Evolutionary conservation across 2,797 vertebrate genomes (phyloP).

Genomic region (Tapera naevia): DNA sequence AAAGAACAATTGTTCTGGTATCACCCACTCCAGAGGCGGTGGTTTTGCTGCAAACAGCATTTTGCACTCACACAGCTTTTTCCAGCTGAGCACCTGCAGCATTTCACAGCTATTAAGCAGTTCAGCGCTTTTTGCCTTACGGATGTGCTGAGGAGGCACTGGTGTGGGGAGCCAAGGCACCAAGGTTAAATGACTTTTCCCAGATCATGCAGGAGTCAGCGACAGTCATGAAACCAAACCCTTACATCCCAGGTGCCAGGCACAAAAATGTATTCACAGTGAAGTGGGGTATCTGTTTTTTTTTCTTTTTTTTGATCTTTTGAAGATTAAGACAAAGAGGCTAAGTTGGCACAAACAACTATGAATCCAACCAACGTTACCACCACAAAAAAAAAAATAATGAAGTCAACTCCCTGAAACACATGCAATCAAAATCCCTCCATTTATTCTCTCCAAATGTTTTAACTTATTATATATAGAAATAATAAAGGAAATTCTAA

Average conservation of each 20-base stretch:
- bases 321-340: background rate
- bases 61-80: background rate
- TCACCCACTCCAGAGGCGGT: background rate
- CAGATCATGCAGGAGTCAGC: background rate
- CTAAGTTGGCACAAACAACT: background rate
- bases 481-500: background rate
- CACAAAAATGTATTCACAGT: background rate
- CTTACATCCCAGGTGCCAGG: background rate
- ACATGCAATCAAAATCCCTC: background rate
- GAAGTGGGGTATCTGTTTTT: background rate
- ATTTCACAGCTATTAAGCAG: background rate
- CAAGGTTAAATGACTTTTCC: background rate
- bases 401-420: background rate
- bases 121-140: background rate
- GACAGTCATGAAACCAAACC: background rate
- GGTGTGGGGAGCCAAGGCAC: background rate
- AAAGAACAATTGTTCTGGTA: background rate
- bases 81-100: background rate
- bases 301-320: background rate
- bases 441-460: background rate
- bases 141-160: background rate
- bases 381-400: background rate
- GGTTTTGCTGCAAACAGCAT: background rate
- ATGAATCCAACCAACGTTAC: background rate
- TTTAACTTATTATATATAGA: background rate